These are phyloP conservation scores for Pedionomus torquatus DNA, from an alignment of 2,113 vertebrate genomes.

Conservation along the genomic window DNA sequence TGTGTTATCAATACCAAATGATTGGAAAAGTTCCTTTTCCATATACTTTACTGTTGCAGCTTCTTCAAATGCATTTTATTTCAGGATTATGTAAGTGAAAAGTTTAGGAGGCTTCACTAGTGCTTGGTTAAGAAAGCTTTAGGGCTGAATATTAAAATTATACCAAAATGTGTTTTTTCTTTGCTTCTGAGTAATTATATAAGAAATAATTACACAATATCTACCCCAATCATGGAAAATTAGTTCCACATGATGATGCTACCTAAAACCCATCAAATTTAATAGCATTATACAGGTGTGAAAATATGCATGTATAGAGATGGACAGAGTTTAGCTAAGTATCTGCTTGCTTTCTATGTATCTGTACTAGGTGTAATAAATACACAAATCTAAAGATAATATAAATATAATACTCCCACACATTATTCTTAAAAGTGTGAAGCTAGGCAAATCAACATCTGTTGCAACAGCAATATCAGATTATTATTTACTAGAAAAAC, in stretches of 20 bases:
- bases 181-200: background rate
- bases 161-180: background rate
- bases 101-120: background rate
- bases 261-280: background rate
- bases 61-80: background rate
- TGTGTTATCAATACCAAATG: background rate
- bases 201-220: background rate
- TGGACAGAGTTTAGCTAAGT: background rate
- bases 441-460: background rate
- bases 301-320: background rate
- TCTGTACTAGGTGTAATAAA: background rate
- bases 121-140: background rate
- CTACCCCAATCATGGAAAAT: background rate
- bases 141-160: background rate
- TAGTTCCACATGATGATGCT: background rate
- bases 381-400: background rate
- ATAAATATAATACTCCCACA: background rate
- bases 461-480: background rate
- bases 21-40: background rate
- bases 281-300: background rate
- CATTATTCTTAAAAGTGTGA: background rate
- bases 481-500: background rate
- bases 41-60: background rate
- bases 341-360: background rate
- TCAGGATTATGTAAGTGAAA: background rate